Percentiles rank a stretch among this genome's conserved stretches.
phyloP scores from a whole-genome alignment of 2,113 vertebrate species.

The Macrotus californicus region DNA sequence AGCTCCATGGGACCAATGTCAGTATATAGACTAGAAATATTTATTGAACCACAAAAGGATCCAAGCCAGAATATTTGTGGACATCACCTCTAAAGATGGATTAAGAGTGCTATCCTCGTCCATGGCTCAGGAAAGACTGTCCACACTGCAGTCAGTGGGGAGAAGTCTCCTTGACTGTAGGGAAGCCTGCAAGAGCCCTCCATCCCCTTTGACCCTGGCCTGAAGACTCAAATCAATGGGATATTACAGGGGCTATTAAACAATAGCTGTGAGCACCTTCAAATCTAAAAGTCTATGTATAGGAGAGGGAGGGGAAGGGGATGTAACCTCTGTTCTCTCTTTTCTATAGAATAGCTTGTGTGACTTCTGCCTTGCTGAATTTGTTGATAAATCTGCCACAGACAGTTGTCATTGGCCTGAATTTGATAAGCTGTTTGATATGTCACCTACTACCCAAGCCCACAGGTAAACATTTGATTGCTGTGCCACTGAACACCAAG shows the following conservation, averaged over 20 bases:
- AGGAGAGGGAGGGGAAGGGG: accelerated
- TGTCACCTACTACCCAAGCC: background rate
- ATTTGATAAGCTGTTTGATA: background rate
- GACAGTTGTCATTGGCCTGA: background rate
- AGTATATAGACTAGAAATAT: background rate
- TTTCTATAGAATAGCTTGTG: background rate
- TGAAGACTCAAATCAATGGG: background rate
- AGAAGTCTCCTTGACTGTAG: background rate
- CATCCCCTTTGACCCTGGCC: background rate
- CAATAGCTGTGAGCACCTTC: background rate
- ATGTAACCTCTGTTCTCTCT: background rate
- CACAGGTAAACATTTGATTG: background rate
- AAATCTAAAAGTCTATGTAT: background rate
- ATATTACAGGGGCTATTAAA: background rate
- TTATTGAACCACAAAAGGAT: background rate
- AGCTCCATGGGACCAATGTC: background rate
- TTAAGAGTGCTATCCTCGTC: background rate
- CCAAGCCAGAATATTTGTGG: background rate
- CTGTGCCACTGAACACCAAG: background rate
- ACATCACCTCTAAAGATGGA: background rate
- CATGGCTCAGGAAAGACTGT: background rate
- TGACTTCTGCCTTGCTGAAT: background rate
- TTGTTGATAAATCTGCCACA: background rate
- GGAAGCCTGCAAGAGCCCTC: background rate
- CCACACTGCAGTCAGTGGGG: background rate